Conservation (phyloP, 2,888 invertebrate species). For the Tenthredo notha region DNA sequence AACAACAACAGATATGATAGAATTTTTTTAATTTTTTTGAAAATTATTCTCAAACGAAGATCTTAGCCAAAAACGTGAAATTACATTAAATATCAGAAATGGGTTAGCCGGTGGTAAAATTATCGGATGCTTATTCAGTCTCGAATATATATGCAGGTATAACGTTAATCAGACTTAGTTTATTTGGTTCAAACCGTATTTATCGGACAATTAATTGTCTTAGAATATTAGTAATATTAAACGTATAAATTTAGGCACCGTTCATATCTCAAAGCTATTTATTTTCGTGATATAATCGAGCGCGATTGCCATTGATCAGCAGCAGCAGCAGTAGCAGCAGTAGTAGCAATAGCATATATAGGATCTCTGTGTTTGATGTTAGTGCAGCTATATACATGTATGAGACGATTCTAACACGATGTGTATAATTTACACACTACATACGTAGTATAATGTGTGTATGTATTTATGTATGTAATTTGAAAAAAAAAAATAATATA, state of each 20-base stretch:
- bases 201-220: slow-evolving; percentile 23
- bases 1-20: too few relatives aligned
- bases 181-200: neutral
- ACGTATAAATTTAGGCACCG: slow-evolving; percentile 44
- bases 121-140: neutral
- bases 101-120: neutral
- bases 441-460: slow-evolving; percentile 34
- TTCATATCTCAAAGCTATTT: slow-evolving; percentile 61
- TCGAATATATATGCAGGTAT: neutral
- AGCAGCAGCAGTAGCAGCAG: neutral
- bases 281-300: slow-evolving; percentile 59
- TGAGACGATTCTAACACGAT: slow-evolving; percentile 61
- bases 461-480: neutral
- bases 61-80: too few relatives aligned
- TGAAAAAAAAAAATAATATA: neutral
- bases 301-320: slow-evolving; percentile 75
- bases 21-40: too few relatives aligned
- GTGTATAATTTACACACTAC: slow-evolving; percentile 63
- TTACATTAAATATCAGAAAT: neutral
- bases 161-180: slow-evolving; percentile 30
- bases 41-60: too few relatives aligned
- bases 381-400: neutral
- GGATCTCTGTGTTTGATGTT: slow-evolving; percentile 10
- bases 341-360: neutral
- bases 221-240: slow-evolving; percentile 47